These are phyloP conservation scores for Augochlorella aurata DNA, from an alignment of 2,888 invertebrate genomes.

Conservation along the genomic window DNA sequence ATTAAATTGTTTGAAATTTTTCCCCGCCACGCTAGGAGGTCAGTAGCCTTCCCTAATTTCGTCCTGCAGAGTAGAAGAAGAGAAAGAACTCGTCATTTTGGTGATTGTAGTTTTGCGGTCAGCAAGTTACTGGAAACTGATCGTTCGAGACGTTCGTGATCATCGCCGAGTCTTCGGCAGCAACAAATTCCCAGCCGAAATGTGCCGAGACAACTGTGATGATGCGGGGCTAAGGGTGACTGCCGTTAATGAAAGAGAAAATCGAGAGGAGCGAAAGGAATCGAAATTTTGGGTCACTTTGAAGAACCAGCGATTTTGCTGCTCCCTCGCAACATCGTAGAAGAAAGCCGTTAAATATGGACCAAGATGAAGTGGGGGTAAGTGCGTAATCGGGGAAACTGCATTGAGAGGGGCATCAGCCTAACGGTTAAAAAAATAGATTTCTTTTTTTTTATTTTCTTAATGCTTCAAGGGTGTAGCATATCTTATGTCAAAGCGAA, in stretches of 20 bases:
- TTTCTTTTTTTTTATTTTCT: too few relatives aligned
- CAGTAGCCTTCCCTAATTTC: not conserved
- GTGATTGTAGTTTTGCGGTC: conserved; percentile 18
- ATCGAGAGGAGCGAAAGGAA: conserved; percentile 2
- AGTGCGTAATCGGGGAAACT: too few relatives aligned
- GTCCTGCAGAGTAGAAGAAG: not conserved
- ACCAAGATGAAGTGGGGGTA: too few relatives aligned
- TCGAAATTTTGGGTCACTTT: conserved; percentile 51
- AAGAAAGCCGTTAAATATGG: too few relatives aligned
- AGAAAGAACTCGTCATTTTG: not conserved
- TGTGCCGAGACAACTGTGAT: not conserved
- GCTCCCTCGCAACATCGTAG: conserved; percentile 25
- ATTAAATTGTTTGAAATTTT: too few relatives aligned
- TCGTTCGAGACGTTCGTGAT: conserved; percentile 20
- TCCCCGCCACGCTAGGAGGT: not conserved
- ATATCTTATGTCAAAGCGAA: too few relatives aligned
- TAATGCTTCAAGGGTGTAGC: too few relatives aligned
- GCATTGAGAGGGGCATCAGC: too few relatives aligned
- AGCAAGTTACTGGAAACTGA: conserved; percentile 19
- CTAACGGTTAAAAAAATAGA: too few relatives aligned
- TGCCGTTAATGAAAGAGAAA: conserved; percentile 30
- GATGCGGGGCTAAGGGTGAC: conserved; percentile 8
- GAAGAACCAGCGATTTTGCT: conserved; percentile 40
- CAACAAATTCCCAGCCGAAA: conserved; percentile 13
- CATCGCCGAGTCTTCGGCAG: conserved; percentile 6